Evolutionary conservation across 1,140 invertebrate genomes (phyloP).

Genomic region (Papilio glaucus): DNA sequence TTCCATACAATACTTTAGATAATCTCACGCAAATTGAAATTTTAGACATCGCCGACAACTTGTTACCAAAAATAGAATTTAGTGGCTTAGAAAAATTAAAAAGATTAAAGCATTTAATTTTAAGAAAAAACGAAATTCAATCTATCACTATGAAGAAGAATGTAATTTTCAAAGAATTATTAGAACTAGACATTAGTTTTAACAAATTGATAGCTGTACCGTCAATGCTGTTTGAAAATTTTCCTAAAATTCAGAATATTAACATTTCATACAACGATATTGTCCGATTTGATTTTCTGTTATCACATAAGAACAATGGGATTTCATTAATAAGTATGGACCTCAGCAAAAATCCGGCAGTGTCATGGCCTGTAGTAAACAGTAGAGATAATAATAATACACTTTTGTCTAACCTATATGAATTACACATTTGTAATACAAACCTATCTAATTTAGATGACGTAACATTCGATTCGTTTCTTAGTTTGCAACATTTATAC

Average conservation of each 20-base stretch:
- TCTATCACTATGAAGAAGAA: slow-evolving; percentile 67
- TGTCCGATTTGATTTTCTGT: slow-evolving; percentile 68
- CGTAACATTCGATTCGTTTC: slow-evolving; percentile 69
- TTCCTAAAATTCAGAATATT: slow-evolving; percentile 75
- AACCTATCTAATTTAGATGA: slow-evolving; percentile 74
- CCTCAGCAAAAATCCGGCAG: slow-evolving; percentile 70
- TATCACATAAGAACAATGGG: slow-evolving; percentile 59
- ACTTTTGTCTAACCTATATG: slow-evolving; percentile 67
- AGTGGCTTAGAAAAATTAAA: slow-evolving; percentile 69
- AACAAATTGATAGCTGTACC: slow-evolving; percentile 71
- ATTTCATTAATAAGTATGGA: slow-evolving; percentile 70
- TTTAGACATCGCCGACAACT: slow-evolving; percentile 74
- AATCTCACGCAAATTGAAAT: slow-evolving; percentile 72
- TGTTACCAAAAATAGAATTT: slow-evolving; percentile 72
- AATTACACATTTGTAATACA: slow-evolving; percentile 71
- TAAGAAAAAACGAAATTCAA: slow-evolving; percentile 77
- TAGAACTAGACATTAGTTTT: slow-evolving; percentile 72
- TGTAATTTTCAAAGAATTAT: slow-evolving; percentile 60
- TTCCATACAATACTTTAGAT: slow-evolving; percentile 71
- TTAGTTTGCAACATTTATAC: slow-evolving; percentile 72
- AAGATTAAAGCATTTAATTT: slow-evolving; percentile 71
- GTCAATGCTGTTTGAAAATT: slow-evolving; percentile 65
- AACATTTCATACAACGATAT: slow-evolving; percentile 77
- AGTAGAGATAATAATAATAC: slow-evolving; percentile 61
- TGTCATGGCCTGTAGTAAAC: slow-evolving; percentile 59